These are phyloP conservation scores for Neomorphus geoffroyi DNA, from an alignment of 2,797 vertebrate genomes.

Conservation along the genomic window DNA sequence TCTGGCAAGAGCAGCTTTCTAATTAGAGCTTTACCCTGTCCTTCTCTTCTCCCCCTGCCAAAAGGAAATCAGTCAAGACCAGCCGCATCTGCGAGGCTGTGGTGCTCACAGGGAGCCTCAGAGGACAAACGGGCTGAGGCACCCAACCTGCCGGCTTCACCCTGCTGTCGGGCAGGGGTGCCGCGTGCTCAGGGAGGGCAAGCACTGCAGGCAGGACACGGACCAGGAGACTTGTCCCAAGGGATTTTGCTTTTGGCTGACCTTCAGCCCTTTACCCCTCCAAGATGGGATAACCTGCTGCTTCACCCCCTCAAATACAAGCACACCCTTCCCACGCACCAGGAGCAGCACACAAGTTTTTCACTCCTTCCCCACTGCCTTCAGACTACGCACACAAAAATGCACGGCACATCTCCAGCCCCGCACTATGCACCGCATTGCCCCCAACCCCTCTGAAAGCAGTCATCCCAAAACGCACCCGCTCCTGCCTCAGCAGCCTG, in stretches of 20 bases:
- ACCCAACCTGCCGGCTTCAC: neutral
- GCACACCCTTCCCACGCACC: neutral
- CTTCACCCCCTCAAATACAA: too few relatives aligned
- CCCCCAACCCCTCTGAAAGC: neutral
- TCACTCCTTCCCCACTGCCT: neutral
- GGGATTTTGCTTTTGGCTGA: neutral
- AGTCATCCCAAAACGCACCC: neutral
- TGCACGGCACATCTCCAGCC: neutral
- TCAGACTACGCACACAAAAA: neutral
- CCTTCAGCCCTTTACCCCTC: neutral
- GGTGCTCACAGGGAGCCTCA: neutral
- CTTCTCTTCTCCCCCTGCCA: neutral
- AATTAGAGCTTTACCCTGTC: neutral
- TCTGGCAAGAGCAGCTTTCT: neutral
- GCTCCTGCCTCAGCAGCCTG: neutral
- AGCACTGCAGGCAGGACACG: neutral
- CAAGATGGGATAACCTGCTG: neutral
- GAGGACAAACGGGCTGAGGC: accelerated
- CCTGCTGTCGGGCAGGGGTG: accelerated
- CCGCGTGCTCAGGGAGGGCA: accelerated
- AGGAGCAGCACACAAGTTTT: too few relatives aligned
- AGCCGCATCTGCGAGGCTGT: neutral
- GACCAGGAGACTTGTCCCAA: neutral
- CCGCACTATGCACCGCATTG: accelerated
- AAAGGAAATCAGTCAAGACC: neutral